Conservation (phyloP, 2,797 vertebrate species). For the Echeneis naucrates region DNA sequence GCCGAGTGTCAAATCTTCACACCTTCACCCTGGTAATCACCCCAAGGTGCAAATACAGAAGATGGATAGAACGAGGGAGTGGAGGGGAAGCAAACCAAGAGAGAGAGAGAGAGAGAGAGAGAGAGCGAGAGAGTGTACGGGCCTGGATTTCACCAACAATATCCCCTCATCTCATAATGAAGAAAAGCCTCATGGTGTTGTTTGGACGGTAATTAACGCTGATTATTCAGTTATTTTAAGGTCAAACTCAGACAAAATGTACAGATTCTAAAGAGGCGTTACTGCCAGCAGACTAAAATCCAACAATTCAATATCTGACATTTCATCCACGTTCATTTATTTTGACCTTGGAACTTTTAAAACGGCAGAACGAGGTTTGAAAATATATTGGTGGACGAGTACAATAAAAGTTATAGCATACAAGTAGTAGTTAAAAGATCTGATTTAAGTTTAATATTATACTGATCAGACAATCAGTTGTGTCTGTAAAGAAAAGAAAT, state of each 20-base stretch:
- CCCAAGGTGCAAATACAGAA: conserved; percentile 91
- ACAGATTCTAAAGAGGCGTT: conserved; percentile 44
- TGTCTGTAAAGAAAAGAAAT: too few relatives aligned
- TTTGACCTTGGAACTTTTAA: conserved; percentile 4
- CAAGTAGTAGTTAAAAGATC: too few relatives aligned
- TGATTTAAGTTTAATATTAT: not conserved
- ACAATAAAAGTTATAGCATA: not conserved
- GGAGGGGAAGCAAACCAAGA: conserved; percentile 17
- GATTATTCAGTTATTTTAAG: conserved; percentile 77
- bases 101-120: conserved; percentile 2
- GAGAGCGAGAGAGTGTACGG: conserved; percentile 23
- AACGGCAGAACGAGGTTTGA: not conserved
- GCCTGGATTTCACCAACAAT: conserved; percentile 79
- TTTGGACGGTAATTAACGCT: conserved; percentile 77
- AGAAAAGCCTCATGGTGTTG: conserved; percentile 70
- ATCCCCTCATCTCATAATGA: conserved; percentile 75
- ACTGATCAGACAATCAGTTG: not conserved
- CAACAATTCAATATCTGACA: conserved; percentile 28
- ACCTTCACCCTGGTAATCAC: conserved; percentile 93
- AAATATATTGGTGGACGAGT: not conserved
- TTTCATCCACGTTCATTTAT: conserved; percentile 17
- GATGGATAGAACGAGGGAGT: conserved; percentile 65
- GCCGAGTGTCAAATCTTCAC: conserved; percentile 96
- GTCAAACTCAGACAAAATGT: conserved; percentile 73
- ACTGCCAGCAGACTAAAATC: conserved; percentile 37